phyloP scores from a whole-genome alignment of 2,888 invertebrate genomes.

The Pilophorus perplexus region DNA sequence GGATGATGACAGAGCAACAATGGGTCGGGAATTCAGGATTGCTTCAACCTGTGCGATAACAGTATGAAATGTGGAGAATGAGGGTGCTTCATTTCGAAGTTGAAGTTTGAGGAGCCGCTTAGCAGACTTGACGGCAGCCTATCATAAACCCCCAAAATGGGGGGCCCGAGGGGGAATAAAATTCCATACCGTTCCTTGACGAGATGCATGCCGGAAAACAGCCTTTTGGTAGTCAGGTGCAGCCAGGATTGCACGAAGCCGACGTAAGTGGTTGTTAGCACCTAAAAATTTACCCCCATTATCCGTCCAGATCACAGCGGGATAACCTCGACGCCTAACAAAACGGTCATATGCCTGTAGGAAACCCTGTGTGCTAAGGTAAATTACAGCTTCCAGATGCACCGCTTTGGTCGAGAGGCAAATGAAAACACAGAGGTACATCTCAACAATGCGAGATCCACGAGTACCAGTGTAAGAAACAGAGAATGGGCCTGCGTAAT shows the following conservation, averaged over 20 bases:
- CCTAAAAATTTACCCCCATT: background rate
- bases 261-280: background rate
- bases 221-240: background rate
- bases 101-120: too few relatives aligned
- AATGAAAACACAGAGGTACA: background rate
- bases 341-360: too few relatives aligned
- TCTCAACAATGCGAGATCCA: background rate
- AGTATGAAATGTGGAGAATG: too few relatives aligned
- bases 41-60: conserved; percentile 1
- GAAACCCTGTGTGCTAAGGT: too few relatives aligned
- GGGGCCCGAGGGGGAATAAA: too few relatives aligned
- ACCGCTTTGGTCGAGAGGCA: conserved; percentile 1
- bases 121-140: background rate
- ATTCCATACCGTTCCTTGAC: too few relatives aligned
- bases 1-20: background rate
- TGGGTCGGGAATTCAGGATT: conserved; percentile 14
- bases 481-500: conserved; percentile 18
- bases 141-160: background rate
- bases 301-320: background rate
- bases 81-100: too few relatives aligned
- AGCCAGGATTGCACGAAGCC: background rate
- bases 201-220: too few relatives aligned
- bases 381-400: background rate
- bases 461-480: background rate
- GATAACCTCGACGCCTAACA: background rate